Percentiles rank a stretch among this genome's conserved stretches.
Conservation (phyloP, 1,140 invertebrate genomes). For the Lepidotrigona ventralis region DNA sequence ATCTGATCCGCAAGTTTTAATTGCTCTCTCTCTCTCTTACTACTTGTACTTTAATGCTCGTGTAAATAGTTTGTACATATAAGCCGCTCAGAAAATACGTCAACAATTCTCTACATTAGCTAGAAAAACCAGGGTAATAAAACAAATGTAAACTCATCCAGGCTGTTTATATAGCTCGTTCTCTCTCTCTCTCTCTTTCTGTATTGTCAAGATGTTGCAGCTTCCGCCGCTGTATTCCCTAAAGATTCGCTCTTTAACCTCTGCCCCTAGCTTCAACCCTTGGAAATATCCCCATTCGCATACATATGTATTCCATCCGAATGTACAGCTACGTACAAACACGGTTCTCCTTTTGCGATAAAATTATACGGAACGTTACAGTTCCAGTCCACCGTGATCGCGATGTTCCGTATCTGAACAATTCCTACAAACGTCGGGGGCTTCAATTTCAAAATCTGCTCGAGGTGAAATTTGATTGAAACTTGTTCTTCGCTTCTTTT, state of each 20-base stretch:
- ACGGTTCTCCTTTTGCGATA: neutral
- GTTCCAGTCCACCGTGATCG: neutral
- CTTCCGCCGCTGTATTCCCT: neutral
- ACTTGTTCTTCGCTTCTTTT: neutral
- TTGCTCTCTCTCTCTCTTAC: neutral
- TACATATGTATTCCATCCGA: neutral
- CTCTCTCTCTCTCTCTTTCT: neutral
- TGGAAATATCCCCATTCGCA: neutral
- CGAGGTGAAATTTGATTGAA: neutral
- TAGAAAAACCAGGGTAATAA: neutral
- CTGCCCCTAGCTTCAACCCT: neutral
- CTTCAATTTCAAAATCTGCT: neutral
- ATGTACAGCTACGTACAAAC: neutral
- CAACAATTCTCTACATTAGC: too few relatives aligned
- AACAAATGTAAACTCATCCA: neutral
- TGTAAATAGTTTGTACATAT: neutral
- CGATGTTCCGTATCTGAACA: neutral
- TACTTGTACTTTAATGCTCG: neutral
- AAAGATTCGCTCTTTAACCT: neutral
- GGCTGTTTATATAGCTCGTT: neutral
- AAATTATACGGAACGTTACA: neutral
- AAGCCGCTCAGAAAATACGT: neutral
- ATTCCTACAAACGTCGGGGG: neutral
- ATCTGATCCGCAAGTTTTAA: neutral
- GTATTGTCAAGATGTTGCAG: neutral